Conservation (phyloP, 2,113 vertebrate species). For the Canis aureus region DNA sequence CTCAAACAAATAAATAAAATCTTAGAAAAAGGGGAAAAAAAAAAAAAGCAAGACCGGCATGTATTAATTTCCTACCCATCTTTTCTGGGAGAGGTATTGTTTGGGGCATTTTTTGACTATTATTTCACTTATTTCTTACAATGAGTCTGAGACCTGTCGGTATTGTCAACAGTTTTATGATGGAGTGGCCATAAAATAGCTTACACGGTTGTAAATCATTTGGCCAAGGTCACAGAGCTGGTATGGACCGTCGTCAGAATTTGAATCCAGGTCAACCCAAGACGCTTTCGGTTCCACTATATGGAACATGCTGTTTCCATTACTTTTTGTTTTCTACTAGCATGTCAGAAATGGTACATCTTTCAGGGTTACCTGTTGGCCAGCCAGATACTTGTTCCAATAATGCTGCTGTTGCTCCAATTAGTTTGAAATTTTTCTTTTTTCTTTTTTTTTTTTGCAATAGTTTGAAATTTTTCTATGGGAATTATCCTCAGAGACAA, state of each 20-base stretch:
- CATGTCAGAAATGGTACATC: not conserved
- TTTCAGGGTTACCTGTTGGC: not conserved
- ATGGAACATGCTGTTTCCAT: not conserved
- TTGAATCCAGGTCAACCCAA: not conserved
- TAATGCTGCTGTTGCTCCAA: not conserved
- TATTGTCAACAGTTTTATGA: not conserved
- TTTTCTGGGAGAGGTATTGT: not conserved
- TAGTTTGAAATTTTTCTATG: not conserved
- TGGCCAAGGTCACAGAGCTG: not conserved
- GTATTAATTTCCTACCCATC: not conserved
- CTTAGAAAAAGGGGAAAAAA: not conserved
- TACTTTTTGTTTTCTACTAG: not conserved
- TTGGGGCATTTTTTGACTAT: not conserved
- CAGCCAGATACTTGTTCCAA: not conserved
- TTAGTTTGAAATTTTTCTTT: not conserved
- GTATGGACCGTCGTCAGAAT: not conserved
- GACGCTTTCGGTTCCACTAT: not conserved
- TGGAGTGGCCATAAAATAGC: not conserved
- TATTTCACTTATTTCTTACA: conserved; percentile 26
- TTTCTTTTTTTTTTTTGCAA: no score
- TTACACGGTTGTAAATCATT: not conserved
- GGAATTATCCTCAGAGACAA: not conserved
- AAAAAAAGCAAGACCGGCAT: not conserved
- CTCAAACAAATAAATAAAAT: not conserved
- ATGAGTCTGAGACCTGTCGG: not conserved